phyloP scores from a whole-genome alignment of 2,888 invertebrate species.

The Drosophila kuntzei region DNA sequence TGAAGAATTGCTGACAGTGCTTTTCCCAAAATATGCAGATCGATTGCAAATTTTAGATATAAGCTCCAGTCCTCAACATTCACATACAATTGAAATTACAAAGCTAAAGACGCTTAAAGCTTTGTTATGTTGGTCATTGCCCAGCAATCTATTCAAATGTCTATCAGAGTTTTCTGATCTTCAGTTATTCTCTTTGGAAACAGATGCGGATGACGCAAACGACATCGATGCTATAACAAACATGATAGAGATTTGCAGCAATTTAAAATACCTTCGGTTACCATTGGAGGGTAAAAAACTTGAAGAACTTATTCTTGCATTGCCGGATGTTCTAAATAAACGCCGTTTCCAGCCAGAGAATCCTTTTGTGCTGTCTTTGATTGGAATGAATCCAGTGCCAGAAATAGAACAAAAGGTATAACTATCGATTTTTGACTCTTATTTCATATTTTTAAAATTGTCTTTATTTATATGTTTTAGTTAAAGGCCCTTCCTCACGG shows the following conservation, averaged over 20 bases:
- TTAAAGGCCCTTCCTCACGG: conserved; percentile 4
- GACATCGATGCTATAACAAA: background rate
- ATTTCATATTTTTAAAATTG: background rate
- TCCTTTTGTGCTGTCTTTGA: conserved; percentile 26
- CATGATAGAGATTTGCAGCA: conserved; percentile 8
- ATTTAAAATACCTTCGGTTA: conserved; percentile 27
- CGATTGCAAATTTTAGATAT: conserved; percentile 31
- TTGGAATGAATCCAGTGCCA: background rate
- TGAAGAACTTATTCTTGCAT: conserved; percentile 2
- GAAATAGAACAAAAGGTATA: conserved; percentile 24
- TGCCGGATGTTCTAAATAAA: conserved; percentile 14
- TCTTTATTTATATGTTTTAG: background rate
- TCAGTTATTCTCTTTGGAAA: conserved; percentile 20
- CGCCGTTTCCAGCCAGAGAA: background rate
- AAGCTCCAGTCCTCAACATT: background rate
- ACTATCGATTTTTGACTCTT: background rate
- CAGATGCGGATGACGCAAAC: background rate
- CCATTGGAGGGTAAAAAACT: conserved; percentile 3
- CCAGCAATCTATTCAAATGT: background rate
- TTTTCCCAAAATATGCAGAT: conserved; percentile 20
- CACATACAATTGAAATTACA: conserved; percentile 4
- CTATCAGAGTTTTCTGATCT: conserved; percentile 12
- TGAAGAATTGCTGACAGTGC: background rate
- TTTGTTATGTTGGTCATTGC: conserved; percentile 23
- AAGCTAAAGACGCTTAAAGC: conserved; percentile 18